A percentile compares a stretch with the other conserved stretches of the same genome.
phyloP scores from a whole-genome alignment of 2,888 invertebrate genomes.

The Tribolium freemani region DNA sequence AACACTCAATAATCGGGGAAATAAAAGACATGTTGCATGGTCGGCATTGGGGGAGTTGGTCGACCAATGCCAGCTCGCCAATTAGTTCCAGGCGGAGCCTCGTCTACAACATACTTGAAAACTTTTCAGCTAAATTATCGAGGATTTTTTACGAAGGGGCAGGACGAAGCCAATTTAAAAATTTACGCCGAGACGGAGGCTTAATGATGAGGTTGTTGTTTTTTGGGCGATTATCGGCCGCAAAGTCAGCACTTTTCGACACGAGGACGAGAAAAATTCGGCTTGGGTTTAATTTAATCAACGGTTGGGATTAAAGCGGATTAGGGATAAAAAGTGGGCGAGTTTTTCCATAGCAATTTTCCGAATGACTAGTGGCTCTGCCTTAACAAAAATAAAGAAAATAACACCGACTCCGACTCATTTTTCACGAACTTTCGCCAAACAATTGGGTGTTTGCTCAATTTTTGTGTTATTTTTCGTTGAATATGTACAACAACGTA shows the following conservation, averaged over 20 bases:
- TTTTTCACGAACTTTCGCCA: too few relatives aligned
- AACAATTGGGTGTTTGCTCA: too few relatives aligned
- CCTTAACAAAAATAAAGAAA: too few relatives aligned
- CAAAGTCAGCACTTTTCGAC: slow-evolving; percentile 1
- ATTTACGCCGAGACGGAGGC: neutral
- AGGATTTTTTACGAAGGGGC: slow-evolving; percentile 14
- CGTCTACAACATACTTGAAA: neutral
- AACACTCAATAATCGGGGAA: too few relatives aligned
- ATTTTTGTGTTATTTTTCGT: too few relatives aligned
- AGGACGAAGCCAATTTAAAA: slow-evolving; percentile 12
- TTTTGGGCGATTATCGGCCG: slow-evolving; percentile 1
- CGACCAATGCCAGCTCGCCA: neutral
- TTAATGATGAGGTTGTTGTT: neutral
- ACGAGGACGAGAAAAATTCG: neutral
- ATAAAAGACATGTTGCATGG: neutral
- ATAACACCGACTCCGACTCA: too few relatives aligned
- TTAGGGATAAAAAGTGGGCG: neutral
- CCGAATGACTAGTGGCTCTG: too few relatives aligned
- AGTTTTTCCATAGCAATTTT: neutral
- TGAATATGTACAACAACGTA: too few relatives aligned
- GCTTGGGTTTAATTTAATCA: neutral
- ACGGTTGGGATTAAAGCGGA: neutral
- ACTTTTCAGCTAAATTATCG: neutral
- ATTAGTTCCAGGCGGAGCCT: neutral
- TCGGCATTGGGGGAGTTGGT: slow-evolving; percentile 2